Evolutionary conservation across 2,113 vertebrate species (phyloP), one percentile per base, ranked within the genome.

Genomic region (Muntiacus muntjak): DNA sequence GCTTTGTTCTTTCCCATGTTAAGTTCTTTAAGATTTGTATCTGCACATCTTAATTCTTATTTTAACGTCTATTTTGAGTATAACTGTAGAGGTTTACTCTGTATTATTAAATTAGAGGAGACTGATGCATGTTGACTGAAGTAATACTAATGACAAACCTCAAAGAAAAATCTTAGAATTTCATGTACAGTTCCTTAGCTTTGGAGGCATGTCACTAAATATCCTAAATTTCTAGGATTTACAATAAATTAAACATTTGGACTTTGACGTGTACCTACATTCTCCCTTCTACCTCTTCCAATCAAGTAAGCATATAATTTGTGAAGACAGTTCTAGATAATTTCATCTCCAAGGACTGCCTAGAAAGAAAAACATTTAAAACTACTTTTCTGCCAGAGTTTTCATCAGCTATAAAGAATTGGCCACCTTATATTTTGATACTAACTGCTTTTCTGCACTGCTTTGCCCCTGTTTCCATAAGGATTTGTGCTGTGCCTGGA

Each of bases 111-210:
- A 76, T 43, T 84, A 57, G 30, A 54, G 40, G 85, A 85, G 86
- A 86, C 64, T 82, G 82, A 64, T 94, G 33, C 6, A 85, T 30
- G 28, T 28, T 92, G 74, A 64, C 57, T 74, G 55, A 91, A 74
- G 14, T 40, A 89, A 78, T 19, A 36, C 4, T 92, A 95, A 84
- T 47, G 36, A 30, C 52, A 92, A 90, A 87, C 45, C 30, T 74
- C 87, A 96, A 97, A 92, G 55, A 74, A 87, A 97, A 95, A 81
- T 84, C 76, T 58, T 47, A 55, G 90, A 82, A 74, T 90, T 83
- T 57, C 78, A 81, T 84, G n/a, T 54, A 54, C 57, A 14, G 9
- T 74, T 89, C 58, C 40, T 90, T 87, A 67, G 21, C 10, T 86
- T 87, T 85, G 60, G 52, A 17, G 16, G 12, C 40, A 87, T 94